Evolutionary conservation across 2,888 invertebrate species (phyloP).

Genomic region (Chrysodeixis includens): DNA sequence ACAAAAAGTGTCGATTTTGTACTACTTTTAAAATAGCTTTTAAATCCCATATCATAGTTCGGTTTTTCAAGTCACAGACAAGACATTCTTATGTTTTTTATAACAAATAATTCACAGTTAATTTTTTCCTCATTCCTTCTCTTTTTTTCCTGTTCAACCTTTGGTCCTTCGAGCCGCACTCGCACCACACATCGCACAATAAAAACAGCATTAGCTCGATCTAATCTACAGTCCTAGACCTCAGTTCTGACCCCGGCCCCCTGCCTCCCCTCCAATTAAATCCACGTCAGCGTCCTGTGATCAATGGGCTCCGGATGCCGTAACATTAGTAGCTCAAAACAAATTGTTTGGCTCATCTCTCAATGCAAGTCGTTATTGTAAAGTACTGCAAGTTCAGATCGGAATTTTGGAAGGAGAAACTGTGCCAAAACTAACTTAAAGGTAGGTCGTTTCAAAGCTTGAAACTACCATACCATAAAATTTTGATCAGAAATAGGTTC

Average conservation of each 20-base stretch:
- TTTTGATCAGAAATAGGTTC: no score
- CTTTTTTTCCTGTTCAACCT: background rate
- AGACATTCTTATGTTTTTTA: no score
- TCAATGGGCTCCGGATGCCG: constrained; percentile 8
- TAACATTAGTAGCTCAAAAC: constrained; percentile 6
- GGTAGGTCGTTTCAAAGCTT: no score
- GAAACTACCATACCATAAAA: no score
- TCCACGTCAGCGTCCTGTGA: constrained; percentile 21
- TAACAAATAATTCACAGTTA: no score
- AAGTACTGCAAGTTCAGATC: background rate
- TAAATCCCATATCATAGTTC: no score
- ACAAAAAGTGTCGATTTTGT: no score
- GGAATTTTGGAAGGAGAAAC: background rate
- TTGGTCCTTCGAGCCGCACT: background rate
- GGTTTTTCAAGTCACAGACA: no score
- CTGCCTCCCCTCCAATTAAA: constrained; percentile 21
- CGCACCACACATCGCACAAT: background rate
- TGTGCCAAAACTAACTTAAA: background rate
- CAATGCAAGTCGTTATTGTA: background rate
- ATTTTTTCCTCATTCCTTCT: background rate
- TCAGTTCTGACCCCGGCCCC: background rate
- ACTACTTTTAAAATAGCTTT: no score
- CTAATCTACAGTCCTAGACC: background rate
- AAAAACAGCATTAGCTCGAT: background rate
- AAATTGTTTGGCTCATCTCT: background rate